Percentiles rank a stretch among this genome's conserved stretches.
These are phyloP conservation scores for Agrilus planipennis DNA, from an alignment of 1,140 invertebrate genomes.

Conservation along the genomic window DNA sequence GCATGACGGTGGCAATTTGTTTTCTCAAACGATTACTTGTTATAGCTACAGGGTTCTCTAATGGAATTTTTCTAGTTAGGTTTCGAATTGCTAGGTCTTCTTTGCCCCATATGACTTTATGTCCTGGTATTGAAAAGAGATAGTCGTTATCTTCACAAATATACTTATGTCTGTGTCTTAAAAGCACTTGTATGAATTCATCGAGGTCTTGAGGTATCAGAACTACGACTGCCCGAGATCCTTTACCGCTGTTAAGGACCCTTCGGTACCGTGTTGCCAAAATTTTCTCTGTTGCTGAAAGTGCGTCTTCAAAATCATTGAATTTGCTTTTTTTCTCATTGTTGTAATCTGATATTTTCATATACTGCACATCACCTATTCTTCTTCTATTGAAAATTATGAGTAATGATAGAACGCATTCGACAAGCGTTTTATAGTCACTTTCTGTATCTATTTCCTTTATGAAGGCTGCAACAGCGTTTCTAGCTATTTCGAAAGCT, in stretches of 20 bases:
- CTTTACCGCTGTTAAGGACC: slow-evolving; percentile 13
- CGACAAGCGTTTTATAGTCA: slow-evolving; percentile 5
- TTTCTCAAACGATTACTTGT: slow-evolving; percentile 11
- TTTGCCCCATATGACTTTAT: slow-evolving; percentile 14
- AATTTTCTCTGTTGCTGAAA: slow-evolving; percentile 5
- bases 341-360: slow-evolving; percentile 5
- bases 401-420: not conserved
- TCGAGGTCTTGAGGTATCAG: slow-evolving; percentile 10
- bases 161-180: slow-evolving; percentile 10
- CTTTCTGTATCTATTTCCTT: not conserved
- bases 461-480: not conserved
- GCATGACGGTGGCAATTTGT: slow-evolving; percentile 16
- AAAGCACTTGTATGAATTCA: slow-evolving; percentile 8
- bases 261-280: slow-evolving; percentile 10
- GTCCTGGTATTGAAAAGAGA: slow-evolving; percentile 11
- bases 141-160: slow-evolving; percentile 11
- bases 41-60: slow-evolving; percentile 11
- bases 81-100: slow-evolving; percentile 13
- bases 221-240: slow-evolving; percentile 10
- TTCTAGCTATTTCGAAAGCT: not conserved
- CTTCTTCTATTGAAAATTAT: slow-evolving; percentile 7
- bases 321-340: not conserved
- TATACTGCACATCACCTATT: slow-evolving; percentile 7
- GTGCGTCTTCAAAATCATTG: slow-evolving; percentile 4
- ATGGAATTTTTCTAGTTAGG: slow-evolving; percentile 11